Evolutionary conservation across 2,113 vertebrate species (phyloP), one percentile per base, ranked within the genome.

Genomic region (Pao palembangensis): DNA sequence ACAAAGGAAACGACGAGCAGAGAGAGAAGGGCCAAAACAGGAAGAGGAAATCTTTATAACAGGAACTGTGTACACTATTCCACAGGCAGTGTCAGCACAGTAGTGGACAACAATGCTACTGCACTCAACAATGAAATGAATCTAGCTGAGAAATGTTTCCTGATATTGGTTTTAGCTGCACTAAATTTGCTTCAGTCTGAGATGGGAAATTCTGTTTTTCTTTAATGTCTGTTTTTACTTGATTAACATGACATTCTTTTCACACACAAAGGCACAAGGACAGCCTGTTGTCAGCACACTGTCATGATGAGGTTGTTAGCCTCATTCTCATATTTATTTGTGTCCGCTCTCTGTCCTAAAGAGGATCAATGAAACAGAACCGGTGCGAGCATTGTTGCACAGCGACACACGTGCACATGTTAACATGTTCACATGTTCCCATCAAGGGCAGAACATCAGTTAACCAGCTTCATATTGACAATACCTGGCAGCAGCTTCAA

Each of bases 61-160:
- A 86, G 88, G 85, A 87, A 85, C 77, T 54, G 48, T 73, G 57
- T 56, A 76, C 34, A 69, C 76, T 81, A 79, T 86, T 49, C 73
- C 56, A 48, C 23, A 58, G 54, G 58, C 69, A 11, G 38, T 65
- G 69, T 68, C 62, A 55, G 49, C 19, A 20, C 48, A 57, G 66
- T 15, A 18, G 52, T 21, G 42, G 25, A 17, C 44, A 38, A 38
- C 34, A 38, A 38, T 3, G 34, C 34, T 1, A 38, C 58, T 61
- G 49, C 46, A 55, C 64, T 49, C 50, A 8, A 55, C 28, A 8
- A 41, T 44, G 43, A 44, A 44, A 44, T 6, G 16, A 44, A 44
- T 16, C 2, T 44, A 44, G 12, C 16, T 16, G 43, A 16, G 10
- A 16, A 44, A 17, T 12, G 34, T 38, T 38, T 38, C 34, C 11